Base-by-base conservation (phyloP, 2,113 vertebrate genomes). In the Glaucidium brasilianum region DNA sequence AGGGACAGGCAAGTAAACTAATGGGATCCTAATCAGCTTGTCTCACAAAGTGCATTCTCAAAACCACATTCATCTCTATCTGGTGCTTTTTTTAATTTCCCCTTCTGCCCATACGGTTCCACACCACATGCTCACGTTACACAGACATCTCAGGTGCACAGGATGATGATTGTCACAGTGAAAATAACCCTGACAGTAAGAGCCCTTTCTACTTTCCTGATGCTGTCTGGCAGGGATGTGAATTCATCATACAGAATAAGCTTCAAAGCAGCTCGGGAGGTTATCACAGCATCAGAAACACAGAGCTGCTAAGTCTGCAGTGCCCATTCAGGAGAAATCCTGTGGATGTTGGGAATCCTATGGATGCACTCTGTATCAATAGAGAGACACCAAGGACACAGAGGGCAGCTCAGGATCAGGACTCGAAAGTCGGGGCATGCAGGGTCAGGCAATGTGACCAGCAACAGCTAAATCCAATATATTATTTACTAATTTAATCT, bases 81-180 rank as follows among this genome's bases (percentile, higher is more conserved):
- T 76, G 16, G 17, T 32, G 59, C 12, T 11, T 35, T 27, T 21
- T 32, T 23, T 21, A 9, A 9, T 21, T 41, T 6, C 7, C 22
- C 17, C 37, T n/a, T 62, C 69, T 66, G 34, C n/a, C 52, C 39
- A 13, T 16, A 20, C 13, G 1, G 2, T 29, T 75, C 30, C 47
- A 53, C 47, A 25, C 21, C 77, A 37, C 60, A 7, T 1, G 1
- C 66, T 73, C 10, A 1, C 0, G 0, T 21, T 10, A 47, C 58
- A 18, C 15, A n/a, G 35, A 27, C 4, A 0, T 22, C 66, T 79
- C 45, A 23, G 34, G 39, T 30, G 49, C 71, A 37, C 49, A 59
- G 72, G 64, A 55, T 6, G 53, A 37, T 0, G 7, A 16, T 8
- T 93, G 90, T 52, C 53, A 64, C 62, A 22, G 30, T 11, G 67